Conservation (phyloP, 2,888 invertebrate species). For the Phaonia tiefii region DNA sequence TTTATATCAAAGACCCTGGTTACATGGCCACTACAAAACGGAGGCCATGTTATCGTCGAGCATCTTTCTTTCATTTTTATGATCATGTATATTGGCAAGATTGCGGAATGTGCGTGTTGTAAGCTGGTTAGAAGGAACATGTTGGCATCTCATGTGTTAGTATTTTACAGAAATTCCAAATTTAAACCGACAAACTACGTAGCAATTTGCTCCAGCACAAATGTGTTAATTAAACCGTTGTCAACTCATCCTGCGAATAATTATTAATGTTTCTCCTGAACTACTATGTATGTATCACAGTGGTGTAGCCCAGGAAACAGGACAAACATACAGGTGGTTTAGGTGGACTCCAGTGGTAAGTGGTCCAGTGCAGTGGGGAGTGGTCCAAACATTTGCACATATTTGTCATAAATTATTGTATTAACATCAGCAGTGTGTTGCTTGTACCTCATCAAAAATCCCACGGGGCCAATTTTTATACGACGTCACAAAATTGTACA, state of each 20-base stretch:
- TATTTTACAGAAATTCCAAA: not conserved
- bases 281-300: no score
- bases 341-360: no score
- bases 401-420: constrained; percentile 16
- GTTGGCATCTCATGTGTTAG: not conserved
- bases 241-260: constrained; percentile 10
- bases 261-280: not conserved
- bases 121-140: not conserved
- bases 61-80: constrained; percentile 28
- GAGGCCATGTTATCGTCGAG: constrained; percentile 37
- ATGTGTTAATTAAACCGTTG: constrained; percentile 41
- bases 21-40: constrained; percentile 60
- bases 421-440: not conserved
- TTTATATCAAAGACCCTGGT: constrained; percentile 64
- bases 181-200: not conserved
- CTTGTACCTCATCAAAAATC: not conserved
- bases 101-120: not conserved
- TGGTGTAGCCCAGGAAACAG: no score
- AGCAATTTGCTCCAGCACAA: constrained; percentile 20
- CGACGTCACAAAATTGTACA: not conserved
- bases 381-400: not conserved
- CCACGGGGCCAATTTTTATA: constrained; percentile 11
- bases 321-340: not conserved
- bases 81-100: no score
- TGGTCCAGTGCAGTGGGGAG: not conserved